Base-by-base conservation (phyloP, 2,888 invertebrate species). In the Cryptops parisi region DNA sequence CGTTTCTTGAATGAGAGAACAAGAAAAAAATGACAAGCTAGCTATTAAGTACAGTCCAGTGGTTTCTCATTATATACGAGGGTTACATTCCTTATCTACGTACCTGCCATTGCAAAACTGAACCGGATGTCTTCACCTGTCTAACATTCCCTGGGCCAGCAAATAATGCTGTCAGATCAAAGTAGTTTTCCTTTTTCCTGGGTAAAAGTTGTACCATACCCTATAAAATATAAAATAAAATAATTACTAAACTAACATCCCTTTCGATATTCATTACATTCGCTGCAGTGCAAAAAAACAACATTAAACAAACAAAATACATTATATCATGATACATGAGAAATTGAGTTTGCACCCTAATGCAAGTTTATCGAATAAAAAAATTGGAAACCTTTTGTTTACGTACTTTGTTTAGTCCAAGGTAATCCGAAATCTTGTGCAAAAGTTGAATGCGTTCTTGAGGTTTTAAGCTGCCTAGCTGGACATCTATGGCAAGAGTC, bases 401-500 rank as follows among this genome's bases (percentile, higher is more conserved):
- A 25, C 17, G 53, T 53, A 57, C 57, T 45, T 47, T 33, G 19
- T 44, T 38, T 12, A 53, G 25, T 19, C 27, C 45, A 12, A 57
- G 19, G 33, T 57, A 50, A n/a, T 53, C 48, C 6, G 58, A 58
- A 47, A 68, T 53, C 21, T 61, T 61, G n/a, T 63, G 59, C 15
- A 67, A 47, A 41, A 69, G 41, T 12, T 57, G 54, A 15, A 82
- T 77, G 65, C 80, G 74, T 57, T 78, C 76, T 54, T 74, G 71
- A 26, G 83, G 76, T 58, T 76, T 71, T 62, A 85, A 75, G 56
- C 72, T 72, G 50, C 78, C 74, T 63, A 80, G 74, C 62, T 78
- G 75, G 48, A 76, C 76, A 64, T 84, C 83, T 55, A 86, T 68
- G 27, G 83, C 70, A 53, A 87, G 72, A 52, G 77, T 77, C 47